Conservation (phyloP, 2,113 vertebrate genomes). For the Psammodynastes pulverulentus region DNA sequence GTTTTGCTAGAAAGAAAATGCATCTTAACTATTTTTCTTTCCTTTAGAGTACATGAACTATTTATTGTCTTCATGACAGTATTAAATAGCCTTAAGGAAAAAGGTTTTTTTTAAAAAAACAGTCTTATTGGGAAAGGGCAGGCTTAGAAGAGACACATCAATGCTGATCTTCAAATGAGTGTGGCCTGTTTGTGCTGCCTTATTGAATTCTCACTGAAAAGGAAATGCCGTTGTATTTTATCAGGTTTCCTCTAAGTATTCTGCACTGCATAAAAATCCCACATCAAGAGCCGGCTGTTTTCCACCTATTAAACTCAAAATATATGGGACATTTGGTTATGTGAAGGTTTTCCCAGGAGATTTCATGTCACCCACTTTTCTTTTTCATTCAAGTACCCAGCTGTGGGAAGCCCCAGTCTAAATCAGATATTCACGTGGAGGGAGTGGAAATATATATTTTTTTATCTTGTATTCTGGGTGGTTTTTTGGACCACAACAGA, state of each 20-base stretch:
- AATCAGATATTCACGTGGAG: background rate
- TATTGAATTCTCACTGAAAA: background rate
- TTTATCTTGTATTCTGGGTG: background rate
- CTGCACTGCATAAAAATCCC: background rate
- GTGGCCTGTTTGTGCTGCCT: background rate
- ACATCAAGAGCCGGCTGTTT: background rate
- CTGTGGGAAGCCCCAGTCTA: background rate
- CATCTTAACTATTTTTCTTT: background rate
- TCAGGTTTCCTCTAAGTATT: background rate
- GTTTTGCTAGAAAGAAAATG: background rate
- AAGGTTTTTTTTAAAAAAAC: background rate
- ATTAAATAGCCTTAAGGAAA: background rate
- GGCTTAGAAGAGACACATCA: background rate
- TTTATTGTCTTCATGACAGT: background rate
- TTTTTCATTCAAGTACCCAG: background rate
- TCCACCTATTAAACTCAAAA: background rate
- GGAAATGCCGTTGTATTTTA: background rate
- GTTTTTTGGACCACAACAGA: background rate
- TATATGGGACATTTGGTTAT: background rate
- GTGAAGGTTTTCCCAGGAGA: background rate
- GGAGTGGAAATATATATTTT: background rate
- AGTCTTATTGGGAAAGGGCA: background rate
- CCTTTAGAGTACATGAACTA: background rate
- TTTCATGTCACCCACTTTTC: background rate
- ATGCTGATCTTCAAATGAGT: background rate